Conservation (phyloP, 2,113 vertebrate species). For the Neolamprologus tretocephalus region DNA sequence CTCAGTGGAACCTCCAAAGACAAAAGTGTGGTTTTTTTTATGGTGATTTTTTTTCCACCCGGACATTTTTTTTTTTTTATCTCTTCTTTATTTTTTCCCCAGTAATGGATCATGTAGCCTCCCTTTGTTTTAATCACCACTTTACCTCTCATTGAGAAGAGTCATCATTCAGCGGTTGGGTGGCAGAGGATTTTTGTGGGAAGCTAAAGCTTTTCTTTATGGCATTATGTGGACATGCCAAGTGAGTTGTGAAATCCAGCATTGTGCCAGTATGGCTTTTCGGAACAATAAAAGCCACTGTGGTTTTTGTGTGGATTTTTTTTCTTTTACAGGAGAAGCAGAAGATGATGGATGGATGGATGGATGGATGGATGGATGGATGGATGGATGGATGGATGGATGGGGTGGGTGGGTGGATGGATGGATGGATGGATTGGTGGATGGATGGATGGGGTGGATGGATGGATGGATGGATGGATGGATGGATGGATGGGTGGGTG, state of each 20-base stretch:
- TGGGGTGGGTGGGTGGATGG: fast-evolving
- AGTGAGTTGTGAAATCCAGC: constrained; percentile 17
- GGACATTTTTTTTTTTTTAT: neutral
- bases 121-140: constrained; percentile 38
- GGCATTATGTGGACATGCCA: neutral
- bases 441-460: fast-evolving
- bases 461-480: fast-evolving
- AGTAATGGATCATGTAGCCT: neutral
- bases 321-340: neutral
- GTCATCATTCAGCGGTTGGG: constrained; percentile 17
- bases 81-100: neutral
- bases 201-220: constrained; percentile 15
- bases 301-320: constrained; percentile 35
- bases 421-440: fast-evolving
- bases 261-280: constrained; percentile 22
- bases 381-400: fast-evolving
- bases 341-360: too few species aligned
- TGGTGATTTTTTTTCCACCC: neutral
- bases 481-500: fast-evolving
- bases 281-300: constrained; percentile 39
- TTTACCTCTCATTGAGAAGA: constrained; percentile 26
- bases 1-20: constrained; percentile 9
- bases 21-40: constrained; percentile 1
- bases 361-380: fast-evolving
- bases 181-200: constrained; percentile 26